Percentiles rank a stretch among this genome's conserved stretches.
phyloP scores from a whole-genome alignment of 2,888 invertebrate species.

The Venustoraphidia nigricollis region DNA sequence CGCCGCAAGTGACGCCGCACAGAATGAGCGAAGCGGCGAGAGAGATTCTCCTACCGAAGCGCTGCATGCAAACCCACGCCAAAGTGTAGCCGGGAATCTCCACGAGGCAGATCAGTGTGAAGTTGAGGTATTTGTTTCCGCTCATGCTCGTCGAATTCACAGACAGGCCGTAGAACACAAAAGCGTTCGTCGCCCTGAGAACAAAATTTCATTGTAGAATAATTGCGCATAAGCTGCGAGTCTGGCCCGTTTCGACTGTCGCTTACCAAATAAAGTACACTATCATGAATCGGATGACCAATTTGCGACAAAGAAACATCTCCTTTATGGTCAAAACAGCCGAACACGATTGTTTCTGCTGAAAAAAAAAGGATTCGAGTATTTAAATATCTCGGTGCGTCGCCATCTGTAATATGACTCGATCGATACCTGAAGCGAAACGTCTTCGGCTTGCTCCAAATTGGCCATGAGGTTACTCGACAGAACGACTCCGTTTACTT shows the following conservation, averaged over 20 bases:
- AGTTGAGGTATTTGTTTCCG: conserved; percentile 53
- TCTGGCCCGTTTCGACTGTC: background rate
- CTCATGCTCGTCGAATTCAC: conserved; percentile 47
- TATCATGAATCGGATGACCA: conserved; percentile 29
- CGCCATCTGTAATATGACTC: no score
- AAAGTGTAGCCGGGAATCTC: conserved; percentile 43
- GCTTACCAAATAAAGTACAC: conserved; percentile 34
- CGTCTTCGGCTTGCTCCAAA: conserved; percentile 21
- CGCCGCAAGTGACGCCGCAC: conserved; percentile 35
- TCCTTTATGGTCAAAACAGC: conserved; percentile 21
- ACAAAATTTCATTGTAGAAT: background rate
- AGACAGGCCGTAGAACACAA: conserved; percentile 53
- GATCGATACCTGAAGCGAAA: no score
- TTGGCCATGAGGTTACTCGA: conserved; percentile 28
- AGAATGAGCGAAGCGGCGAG: conserved; percentile 34
- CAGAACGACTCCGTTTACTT: conserved; percentile 33
- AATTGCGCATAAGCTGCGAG: background rate
- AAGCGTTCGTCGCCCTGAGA: conserved; percentile 42
- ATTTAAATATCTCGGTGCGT: no score
- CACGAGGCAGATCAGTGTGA: conserved; percentile 40
- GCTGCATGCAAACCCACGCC: conserved; percentile 33
- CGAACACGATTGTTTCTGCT: no score
- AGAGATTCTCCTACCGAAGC: conserved; percentile 33
- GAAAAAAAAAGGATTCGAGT: no score
- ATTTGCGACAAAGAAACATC: conserved; percentile 28